Conservation (phyloP, 2,797 vertebrate genomes). For the Tragelaphus eurycerus region DNA sequence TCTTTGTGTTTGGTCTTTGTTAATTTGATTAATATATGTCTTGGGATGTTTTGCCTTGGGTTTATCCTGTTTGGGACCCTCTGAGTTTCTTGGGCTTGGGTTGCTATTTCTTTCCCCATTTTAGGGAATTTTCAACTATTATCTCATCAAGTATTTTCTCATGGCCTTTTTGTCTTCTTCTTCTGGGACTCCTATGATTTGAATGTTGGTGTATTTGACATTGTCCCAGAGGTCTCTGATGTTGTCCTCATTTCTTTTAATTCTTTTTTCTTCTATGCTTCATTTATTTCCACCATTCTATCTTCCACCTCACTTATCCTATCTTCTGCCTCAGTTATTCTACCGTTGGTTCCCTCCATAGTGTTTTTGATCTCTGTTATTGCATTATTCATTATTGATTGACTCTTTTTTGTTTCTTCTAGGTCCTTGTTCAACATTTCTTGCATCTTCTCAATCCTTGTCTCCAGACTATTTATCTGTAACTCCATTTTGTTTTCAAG, state of each 20-base stretch:
- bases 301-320: background rate
- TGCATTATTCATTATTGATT: background rate
- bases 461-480: background rate
- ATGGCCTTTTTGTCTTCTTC: background rate
- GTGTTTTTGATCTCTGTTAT: background rate
- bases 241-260: background rate
- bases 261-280: background rate
- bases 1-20: background rate
- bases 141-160: background rate
- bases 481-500: background rate
- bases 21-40: background rate
- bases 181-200: background rate
- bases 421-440: background rate
- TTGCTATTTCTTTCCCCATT: background rate
- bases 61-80: background rate
- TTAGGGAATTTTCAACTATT: background rate
- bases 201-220: background rate
- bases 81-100: background rate
- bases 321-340: background rate
- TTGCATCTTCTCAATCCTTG: background rate
- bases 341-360: background rate
- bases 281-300: background rate
- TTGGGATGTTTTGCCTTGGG: background rate
- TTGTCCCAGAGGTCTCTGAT: background rate
- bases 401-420: background rate